Evolutionary conservation across 2,888 invertebrate species (phyloP), one percentile per base, ranked within the genome.

Genomic region (Diarsia dahlii): DNA sequence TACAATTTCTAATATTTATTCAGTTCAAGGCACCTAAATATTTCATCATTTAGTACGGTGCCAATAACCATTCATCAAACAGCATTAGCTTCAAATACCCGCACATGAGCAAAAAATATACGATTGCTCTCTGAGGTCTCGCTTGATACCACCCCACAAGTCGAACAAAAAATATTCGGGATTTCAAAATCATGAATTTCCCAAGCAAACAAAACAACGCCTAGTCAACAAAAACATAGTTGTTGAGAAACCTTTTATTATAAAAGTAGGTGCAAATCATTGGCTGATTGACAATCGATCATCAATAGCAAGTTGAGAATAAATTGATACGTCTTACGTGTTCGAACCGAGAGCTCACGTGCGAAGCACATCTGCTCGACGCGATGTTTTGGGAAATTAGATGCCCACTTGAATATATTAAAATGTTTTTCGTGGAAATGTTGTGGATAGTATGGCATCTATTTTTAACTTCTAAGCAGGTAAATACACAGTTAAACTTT

Each of bases 361-460:
- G 72, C 45, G 48, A 45, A 56, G 60, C 64, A 71, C 69, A 70
- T 82, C 73, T 83, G 56, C 62, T 13, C 39, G 52, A 67, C 66
- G 46, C 70, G 58, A 75, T 76, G 74, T 79, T 79, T 85, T 71
- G 46, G 46, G 52, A 63, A 82, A 76, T 70, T 50, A 58, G 65
- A 48, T 63, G 66, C 50, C 65, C 54, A 62, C 23, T 23, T 70
- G 67, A 71, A 74, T 50, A 74, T 46, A 71, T 75, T 73, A 46
- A 73, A 23, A 34, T 78, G 54, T 58, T 81, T 67, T 63, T 39
- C 54, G 63, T 67, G 56, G 50, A 78, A 81, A 78, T 69, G 20
- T 69, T 72, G 23, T 62, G 12, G 34, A n/a, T 67, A 77, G 4
- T 58, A 65, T 62, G 39, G 39, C 50, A 18, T 56, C 68, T 71